These are phyloP conservation scores for Melanotaenia trifasciata DNA, from an alignment of 2,797 vertebrate genomes.

Conservation along the genomic window DNA sequence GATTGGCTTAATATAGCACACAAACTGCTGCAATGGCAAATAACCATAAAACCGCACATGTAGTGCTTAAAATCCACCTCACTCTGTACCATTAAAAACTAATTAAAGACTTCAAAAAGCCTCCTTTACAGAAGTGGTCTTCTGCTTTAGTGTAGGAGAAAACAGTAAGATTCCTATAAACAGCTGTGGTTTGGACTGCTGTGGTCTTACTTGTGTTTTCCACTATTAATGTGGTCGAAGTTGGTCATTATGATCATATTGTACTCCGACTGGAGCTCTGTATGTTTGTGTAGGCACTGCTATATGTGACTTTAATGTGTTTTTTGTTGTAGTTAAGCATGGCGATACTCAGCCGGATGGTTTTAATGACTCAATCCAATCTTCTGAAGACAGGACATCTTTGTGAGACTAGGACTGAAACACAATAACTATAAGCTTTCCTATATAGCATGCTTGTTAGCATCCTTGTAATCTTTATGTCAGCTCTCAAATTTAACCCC, in stretches of 20 bases:
- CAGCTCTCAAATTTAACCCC: background rate
- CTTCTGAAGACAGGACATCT: background rate
- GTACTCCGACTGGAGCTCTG: conserved; percentile 28
- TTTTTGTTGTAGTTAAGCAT: conserved; percentile 33
- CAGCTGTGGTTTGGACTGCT: conserved; percentile 65
- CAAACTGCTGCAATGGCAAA: conserved; percentile 76
- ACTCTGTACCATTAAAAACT: conserved; percentile 73
- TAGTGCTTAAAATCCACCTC: conserved; percentile 76
- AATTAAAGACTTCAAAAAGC: conserved; percentile 80
- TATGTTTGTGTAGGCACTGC: conserved; percentile 34
- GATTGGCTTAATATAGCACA: conserved; percentile 70
- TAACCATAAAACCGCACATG: conserved; percentile 81
- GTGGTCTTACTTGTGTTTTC: conserved; percentile 62
- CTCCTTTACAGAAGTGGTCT: conserved; percentile 67
- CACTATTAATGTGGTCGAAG: conserved; percentile 67
- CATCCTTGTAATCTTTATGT: background rate
- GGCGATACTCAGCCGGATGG: conserved; percentile 10
- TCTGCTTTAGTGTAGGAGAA: conserved; percentile 68
- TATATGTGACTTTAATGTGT: conserved; percentile 43
- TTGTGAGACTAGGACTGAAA: background rate
- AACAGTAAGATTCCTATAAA: conserved; percentile 72
- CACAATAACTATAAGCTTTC: background rate
- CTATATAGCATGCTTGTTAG: conserved; percentile 1
- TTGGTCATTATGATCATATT: conserved; percentile 50
- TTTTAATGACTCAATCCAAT: conserved; percentile 32